phyloP scores from a whole-genome alignment of 2,888 invertebrate species.

The Tigriopus californicus region DNA sequence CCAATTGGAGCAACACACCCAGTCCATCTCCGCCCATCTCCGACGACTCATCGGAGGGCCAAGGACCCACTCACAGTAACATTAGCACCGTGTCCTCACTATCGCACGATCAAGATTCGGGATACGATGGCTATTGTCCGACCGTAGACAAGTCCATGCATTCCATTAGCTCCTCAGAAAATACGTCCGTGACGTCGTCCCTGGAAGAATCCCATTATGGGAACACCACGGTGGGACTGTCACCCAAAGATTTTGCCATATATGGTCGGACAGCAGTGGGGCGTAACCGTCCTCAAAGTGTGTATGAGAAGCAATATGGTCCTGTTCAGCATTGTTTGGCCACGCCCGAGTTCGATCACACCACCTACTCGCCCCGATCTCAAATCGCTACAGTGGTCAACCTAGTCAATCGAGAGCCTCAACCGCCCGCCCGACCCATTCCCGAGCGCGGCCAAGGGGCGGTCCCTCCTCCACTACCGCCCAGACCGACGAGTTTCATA shows the following conservation, averaged over 20 bases:
- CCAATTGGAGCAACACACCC: neutral
- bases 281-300: neutral
- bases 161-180: neutral
- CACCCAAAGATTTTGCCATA: neutral
- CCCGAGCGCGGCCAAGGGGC: neutral
- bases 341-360: neutral
- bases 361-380: neutral
- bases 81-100: neutral
- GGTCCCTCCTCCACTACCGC: slow-evolving; percentile 1
- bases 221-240: neutral
- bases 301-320: slow-evolving; percentile 10
- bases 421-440: too few relatives aligned
- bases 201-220: neutral
- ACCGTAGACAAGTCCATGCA: slow-evolving; percentile 4
- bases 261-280: neutral
- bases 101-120: slow-evolving; percentile 6
- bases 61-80: neutral
- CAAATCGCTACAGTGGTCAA: slow-evolving; percentile 13
- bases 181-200: neutral
- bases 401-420: slow-evolving; percentile 9
- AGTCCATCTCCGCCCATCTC: neutral
- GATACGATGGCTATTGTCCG: slow-evolving; percentile 11
- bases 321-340: slow-evolving; percentile 1
- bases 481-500: neutral
- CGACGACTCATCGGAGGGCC: neutral